Conservation (phyloP, 2,113 vertebrate genomes). For the Carassius auratus region DNA sequence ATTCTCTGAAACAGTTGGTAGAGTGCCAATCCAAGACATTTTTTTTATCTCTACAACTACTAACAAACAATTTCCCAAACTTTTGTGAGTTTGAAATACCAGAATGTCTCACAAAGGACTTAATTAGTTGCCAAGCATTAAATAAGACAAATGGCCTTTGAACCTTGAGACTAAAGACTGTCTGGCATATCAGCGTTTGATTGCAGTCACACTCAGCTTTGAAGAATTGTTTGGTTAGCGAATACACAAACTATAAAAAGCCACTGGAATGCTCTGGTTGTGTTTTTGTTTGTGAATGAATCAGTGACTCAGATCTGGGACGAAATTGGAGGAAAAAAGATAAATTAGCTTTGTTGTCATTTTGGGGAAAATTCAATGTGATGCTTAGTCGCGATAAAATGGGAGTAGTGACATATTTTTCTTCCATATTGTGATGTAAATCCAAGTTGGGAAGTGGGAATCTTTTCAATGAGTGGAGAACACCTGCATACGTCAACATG, state of each 20-base stretch:
- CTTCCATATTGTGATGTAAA: not conserved
- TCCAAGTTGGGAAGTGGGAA: too few species aligned
- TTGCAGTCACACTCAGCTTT: constrained; percentile 26
- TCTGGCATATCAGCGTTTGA: not conserved
- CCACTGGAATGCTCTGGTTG: not conserved
- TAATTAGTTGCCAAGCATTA: not conserved
- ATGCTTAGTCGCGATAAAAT: not conserved
- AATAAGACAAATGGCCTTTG: constrained; percentile 23
- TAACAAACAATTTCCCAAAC: not conserved
- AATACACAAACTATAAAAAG: constrained; percentile 14
- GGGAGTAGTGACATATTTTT: too few species aligned
- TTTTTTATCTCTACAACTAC: not conserved
- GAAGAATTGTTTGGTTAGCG: not conserved
- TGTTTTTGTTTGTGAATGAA: not conserved
- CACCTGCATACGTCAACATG: too few species aligned
- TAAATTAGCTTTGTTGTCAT: not conserved
- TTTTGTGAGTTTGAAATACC: not conserved
- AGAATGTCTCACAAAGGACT: not conserved
- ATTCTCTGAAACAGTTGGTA: too few species aligned
- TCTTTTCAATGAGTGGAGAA: too few species aligned
- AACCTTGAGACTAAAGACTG: not conserved
- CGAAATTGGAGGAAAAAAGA: not conserved
- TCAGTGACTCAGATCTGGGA: not conserved
- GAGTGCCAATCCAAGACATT: not conserved
- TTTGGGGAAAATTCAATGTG: not conserved